Evolutionary conservation across 2,113 vertebrate species (phyloP), one percentile per base, ranked within the genome.

Genomic region (Paedocypris sp.): DNA sequence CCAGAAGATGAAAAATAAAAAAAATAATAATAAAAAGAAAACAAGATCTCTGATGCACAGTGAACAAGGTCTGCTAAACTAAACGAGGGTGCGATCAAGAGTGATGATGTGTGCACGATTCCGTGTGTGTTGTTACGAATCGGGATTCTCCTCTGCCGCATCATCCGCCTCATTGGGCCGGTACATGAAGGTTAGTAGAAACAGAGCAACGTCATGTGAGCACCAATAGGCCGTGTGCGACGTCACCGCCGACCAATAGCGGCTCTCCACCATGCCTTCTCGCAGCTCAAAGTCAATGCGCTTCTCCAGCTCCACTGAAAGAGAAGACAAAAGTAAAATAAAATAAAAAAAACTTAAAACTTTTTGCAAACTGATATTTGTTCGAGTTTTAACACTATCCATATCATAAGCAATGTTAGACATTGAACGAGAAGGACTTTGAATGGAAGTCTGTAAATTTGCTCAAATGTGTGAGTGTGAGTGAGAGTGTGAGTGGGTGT

Each of bases 161-260:
- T 75, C 73, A 2, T 64, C 6, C 0, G 15, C 12, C 2, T 88
- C 86, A 52, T 88, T 83, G 1, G 89, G 87, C 74, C 89, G 86
- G 74, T 87, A 92, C 88, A 97, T 91, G 77, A 97, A 98, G 25
- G 91, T 94, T 47, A 97, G 86, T 1, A 98, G 88, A 70, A 98
- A 98, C 6, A 97, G 86, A 7, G 94, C 92, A 25, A 98, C 86
- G 43, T 98, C 93, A 72, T 91, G 86, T 2, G 94, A 98, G 11
- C 92, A 97, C 94, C 94, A 98, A 6, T 98, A 98, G 42, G 90
- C 91, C 2, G 94, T 97, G 75, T 98, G 93, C 0, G 94, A 98
- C 0, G 93, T 97, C 78, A 98, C 93, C 0, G 93, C 89, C 0
- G 93, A 95, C 93, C 93, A 94, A 63, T 95, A 97, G 52, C 93